Percentiles rank a stretch among this genome's conserved stretches.
Evolutionary conservation across 2,113 vertebrate genomes (phyloP).

Genomic region (Lates calcarifer): DNA sequence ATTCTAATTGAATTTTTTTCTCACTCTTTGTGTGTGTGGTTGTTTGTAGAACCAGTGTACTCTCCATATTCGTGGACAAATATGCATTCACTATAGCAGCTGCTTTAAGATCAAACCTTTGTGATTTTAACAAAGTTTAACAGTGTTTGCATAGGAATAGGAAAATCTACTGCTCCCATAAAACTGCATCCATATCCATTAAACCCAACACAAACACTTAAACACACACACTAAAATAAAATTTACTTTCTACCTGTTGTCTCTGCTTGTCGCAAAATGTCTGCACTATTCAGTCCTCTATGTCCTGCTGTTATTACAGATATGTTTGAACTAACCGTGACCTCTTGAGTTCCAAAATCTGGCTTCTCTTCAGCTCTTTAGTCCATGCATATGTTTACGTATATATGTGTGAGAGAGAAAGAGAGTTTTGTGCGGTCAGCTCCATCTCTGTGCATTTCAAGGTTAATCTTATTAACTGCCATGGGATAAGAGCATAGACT

Average conservation of each 20-base stretch:
- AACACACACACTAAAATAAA: not conserved
- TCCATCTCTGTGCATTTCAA: conserved; percentile 48
- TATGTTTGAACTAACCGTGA: no score
- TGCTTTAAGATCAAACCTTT: not conserved
- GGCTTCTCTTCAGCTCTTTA: not conserved
- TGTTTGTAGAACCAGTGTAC: not conserved
- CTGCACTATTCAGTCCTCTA: no score
- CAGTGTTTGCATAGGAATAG: not conserved
- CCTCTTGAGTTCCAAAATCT: not conserved
- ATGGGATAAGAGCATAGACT: conserved; percentile 51
- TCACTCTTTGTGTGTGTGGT: no score
- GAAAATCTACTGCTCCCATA: not conserved
- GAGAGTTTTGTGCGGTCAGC: conserved; percentile 1
- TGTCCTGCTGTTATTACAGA: no score
- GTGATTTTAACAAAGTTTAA: not conserved
- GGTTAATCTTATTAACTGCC: conserved; percentile 72
- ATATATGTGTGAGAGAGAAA: not conserved
- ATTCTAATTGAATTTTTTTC: no score
- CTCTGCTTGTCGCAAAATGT: no score
- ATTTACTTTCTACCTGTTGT: no score
- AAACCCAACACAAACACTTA: not conserved
- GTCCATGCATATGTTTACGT: not conserved
- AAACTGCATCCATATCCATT: not conserved
- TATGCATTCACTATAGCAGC: not conserved
- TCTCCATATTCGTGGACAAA: not conserved